These are phyloP conservation scores for Druceiella hillmani DNA, from an alignment of 2,888 invertebrate species.

Conservation along the genomic window DNA sequence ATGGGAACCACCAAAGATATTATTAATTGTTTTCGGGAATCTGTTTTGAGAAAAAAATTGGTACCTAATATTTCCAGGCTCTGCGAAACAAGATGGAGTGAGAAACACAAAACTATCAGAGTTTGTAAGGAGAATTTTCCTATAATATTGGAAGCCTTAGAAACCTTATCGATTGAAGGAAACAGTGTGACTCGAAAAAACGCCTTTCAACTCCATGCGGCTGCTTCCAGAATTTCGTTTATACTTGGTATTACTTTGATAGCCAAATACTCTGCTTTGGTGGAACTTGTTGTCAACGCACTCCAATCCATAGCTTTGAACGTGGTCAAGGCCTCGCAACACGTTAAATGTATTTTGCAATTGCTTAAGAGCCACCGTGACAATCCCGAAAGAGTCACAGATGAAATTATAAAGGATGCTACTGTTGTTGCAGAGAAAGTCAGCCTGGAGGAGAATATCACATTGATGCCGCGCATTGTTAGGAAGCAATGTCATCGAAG, in stretches of 20 bases:
- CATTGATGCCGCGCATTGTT: conserved; percentile 22
- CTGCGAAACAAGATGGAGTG: conserved; percentile 27
- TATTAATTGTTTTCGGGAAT: no score
- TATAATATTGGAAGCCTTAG: conserved; percentile 20
- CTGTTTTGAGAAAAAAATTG: conserved; percentile 25
- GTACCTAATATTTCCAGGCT: conserved; percentile 26
- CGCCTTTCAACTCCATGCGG: conserved; percentile 25
- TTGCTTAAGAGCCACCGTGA: conserved; percentile 20
- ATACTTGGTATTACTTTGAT: conserved; percentile 23
- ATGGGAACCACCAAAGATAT: no score
- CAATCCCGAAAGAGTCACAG: conserved; percentile 22
- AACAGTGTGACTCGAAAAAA: conserved; percentile 21
- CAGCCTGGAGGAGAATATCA: conserved; percentile 20
- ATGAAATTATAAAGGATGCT: conserved; percentile 21
- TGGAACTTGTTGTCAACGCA: conserved; percentile 25
- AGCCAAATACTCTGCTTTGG: conserved; percentile 25
- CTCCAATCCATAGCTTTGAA: conserved; percentile 25
- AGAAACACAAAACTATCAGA: no score
- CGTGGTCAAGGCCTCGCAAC: conserved; percentile 19
- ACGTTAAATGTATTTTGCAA: no score
- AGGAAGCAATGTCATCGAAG: conserved; percentile 25
- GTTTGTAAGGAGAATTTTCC: conserved; percentile 25
- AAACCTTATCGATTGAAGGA: conserved; percentile 22
- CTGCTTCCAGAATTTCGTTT: no score
- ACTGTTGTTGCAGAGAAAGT: conserved; percentile 24